Evolutionary conservation across 1,140 invertebrate species (phyloP).

Genomic region (Cephus cinctus): DNA sequence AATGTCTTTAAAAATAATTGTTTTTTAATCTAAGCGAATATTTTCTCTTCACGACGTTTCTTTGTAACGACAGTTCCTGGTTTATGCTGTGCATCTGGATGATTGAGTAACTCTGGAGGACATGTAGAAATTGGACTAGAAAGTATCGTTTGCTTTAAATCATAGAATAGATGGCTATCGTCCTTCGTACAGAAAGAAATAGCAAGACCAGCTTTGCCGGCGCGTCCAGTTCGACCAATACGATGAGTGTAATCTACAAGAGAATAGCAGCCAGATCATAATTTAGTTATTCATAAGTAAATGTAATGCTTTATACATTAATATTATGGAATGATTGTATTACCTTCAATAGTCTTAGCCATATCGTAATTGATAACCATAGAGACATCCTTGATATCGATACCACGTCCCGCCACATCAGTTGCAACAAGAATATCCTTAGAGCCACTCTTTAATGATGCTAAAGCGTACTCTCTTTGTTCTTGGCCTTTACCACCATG

Average conservation of each 20-base stretch:
- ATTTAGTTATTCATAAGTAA: conserved; percentile 10
- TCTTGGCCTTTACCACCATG: conserved; percentile 99
- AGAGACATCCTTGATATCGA: conserved; percentile 99
- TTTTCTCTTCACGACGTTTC: conserved; percentile 94
- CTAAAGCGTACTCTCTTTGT: conserved; percentile 96
- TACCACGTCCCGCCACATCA: conserved; percentile 99
- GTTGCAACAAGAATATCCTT: conserved; percentile 99
- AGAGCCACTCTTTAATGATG: conserved; percentile 88
- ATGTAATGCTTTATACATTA: too few species aligned
- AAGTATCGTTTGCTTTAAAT: conserved; percentile 90
- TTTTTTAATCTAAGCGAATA: conserved; percentile 84
- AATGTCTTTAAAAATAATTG: too few species aligned
- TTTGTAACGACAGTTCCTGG: conserved; percentile 92
- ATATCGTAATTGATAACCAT: conserved; percentile 99
- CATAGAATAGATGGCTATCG: conserved; percentile 93
- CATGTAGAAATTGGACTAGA: conserved; percentile 92
- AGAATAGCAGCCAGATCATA: conserved; percentile 20
- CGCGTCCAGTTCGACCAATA: conserved; percentile 98
- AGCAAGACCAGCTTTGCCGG: conserved; percentile 95
- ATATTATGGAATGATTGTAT: conserved; percentile 1
- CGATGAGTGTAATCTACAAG: conserved; percentile 96
- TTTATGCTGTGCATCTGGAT: conserved; percentile 98
- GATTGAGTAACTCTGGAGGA: conserved; percentile 95
- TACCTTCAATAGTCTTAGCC: conserved; percentile 96
- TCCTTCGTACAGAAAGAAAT: conserved; percentile 97